A percentile compares a stretch with the other conserved stretches of the same genome.
These are phyloP conservation scores for Caenorhabditis sp. DNA, from an alignment of 2,888 invertebrate genomes.

Conservation along the genomic window DNA sequence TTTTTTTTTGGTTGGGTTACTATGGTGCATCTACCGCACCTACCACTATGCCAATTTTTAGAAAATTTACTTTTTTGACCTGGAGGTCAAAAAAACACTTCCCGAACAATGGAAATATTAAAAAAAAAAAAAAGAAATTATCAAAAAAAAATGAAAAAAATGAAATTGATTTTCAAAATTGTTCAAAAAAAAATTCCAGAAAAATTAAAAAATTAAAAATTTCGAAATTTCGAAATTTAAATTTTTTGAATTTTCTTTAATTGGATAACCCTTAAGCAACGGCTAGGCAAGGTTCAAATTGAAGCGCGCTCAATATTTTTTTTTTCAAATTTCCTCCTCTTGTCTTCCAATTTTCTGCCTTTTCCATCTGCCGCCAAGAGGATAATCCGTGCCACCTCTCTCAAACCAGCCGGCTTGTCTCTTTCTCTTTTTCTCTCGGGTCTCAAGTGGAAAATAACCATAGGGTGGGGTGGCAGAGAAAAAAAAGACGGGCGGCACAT, in stretches of 20 bases:
- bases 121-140: no score
- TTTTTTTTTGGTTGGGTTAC: no score
- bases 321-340: background rate
- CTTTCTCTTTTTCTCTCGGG: no score
- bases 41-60: no score
- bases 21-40: no score
- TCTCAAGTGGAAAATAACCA: conserved; percentile 16
- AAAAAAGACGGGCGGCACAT: conserved; percentile 14
- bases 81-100: no score
- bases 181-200: background rate
- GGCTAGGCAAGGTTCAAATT: no score
- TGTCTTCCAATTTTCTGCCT: background rate
- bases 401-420: background rate
- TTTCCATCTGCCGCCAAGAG: background rate
- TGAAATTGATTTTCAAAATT: background rate
- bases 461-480: background rate
- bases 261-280: no score
- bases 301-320: no score
- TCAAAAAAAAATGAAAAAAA: no score
- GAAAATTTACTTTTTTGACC: no score
- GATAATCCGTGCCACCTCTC: background rate
- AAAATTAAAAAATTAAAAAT: background rate
- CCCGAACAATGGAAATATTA: no score
- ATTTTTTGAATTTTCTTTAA: conserved; percentile 3
- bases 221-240: background rate